These are phyloP conservation scores for Umimayanthus chanpuru DNA, from an alignment of 92 coral and sea anemone genomes.

Conservation along the genomic window DNA sequence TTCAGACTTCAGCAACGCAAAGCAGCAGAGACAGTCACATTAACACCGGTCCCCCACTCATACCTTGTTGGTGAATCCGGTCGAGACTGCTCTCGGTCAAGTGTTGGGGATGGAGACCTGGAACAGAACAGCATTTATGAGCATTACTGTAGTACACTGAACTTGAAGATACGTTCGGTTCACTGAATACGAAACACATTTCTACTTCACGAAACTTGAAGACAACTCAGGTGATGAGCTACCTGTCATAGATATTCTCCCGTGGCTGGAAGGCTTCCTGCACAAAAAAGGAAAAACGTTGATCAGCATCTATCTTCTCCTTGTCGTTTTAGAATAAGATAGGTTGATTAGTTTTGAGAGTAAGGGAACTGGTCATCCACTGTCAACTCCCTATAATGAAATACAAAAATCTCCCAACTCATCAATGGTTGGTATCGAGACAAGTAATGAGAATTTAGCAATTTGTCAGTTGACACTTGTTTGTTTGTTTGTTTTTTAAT, in stretches of 20 bases:
- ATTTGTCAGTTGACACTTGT: no score
- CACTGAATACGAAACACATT: background rate
- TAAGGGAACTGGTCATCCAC: no score
- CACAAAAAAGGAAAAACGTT: background rate
- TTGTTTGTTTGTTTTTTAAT: no score
- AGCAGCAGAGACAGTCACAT: no score
- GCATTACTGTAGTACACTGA: background rate
- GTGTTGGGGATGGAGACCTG: constrained; percentile 87
- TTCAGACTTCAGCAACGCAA: no score
- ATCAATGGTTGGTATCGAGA: no score
- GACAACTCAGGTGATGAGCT: background rate
- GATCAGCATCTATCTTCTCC: no score
- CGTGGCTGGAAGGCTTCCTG: constrained; percentile 44
- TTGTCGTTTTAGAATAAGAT: background rate
- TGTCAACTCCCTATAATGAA: no score
- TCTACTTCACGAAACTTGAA: background rate
- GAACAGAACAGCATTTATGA: background rate
- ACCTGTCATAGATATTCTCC: constrained; percentile 39
- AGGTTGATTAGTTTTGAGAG: no score
- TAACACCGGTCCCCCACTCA: background rate
- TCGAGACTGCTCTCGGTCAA: constrained; percentile 90
- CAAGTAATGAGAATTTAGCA: no score
- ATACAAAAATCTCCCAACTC: no score
- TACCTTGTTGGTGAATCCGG: constrained; percentile 99
- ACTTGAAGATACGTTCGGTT: no score